A percentile compares a stretch with the other conserved stretches of the same genome.
Evolutionary conservation across 2,113 vertebrate genomes (phyloP).

Genomic region (Dasyprocta punctata): DNA sequence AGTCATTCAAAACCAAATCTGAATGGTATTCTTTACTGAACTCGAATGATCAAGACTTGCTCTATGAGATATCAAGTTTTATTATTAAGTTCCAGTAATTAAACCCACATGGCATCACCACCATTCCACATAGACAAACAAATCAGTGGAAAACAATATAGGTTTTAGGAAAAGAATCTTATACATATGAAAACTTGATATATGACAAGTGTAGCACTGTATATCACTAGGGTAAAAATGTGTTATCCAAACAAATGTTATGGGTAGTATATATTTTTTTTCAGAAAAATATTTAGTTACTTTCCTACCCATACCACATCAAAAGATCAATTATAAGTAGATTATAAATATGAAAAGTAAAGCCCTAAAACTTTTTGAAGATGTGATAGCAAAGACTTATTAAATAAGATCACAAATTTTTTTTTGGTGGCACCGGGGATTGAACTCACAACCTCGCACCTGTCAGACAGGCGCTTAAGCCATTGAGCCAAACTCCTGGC

Average conservation of each 20-base stretch:
- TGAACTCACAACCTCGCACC: too few relatives aligned
- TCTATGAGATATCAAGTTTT: constrained; percentile 1
- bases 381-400: neutral
- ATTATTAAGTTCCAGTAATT: constrained; percentile 12
- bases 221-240: neutral
- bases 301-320: neutral
- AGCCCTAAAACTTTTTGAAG: constrained; percentile 5
- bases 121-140: neutral
- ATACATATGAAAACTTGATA: neutral
- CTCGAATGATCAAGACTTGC: neutral
- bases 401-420: neutral
- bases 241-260: neutral
- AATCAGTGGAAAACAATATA: neutral
- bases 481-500: too few relatives aligned
- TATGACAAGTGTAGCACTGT: neutral
- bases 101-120: neutral
- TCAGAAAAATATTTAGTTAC: neutral
- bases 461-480: too few relatives aligned
- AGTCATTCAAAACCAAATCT: neutral
- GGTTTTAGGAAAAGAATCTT: neutral
- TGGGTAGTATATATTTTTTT: neutral
- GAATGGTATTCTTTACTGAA: neutral
- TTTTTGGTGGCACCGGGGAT: too few relatives aligned
- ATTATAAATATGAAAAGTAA: constrained; percentile 5
- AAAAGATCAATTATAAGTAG: neutral